Base-by-base conservation (phyloP, 1,140 invertebrate species). In the Caenorhabditis brenneri region DNA sequence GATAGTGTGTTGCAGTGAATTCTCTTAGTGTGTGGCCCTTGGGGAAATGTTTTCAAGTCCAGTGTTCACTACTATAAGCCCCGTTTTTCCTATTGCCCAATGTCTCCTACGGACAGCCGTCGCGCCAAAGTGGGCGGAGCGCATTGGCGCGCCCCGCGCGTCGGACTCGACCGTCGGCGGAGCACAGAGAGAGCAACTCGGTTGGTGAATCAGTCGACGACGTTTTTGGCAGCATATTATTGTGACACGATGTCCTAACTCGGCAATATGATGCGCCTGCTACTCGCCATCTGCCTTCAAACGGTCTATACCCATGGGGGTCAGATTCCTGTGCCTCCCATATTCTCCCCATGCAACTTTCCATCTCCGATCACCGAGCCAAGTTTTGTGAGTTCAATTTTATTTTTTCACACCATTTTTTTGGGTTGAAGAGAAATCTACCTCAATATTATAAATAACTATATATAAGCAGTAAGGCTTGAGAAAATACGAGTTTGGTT, bases 301-400 rank as follows among this genome's bases (percentile, higher is more conserved):
- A 74, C 36, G 65, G 65, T 74, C 65, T 74, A 74, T 74, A 46
- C 65, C 65, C 65, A 42, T n/a, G 65, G 65, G 65, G 36, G 65
- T 46, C 65, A 74, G 65, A 74, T 74, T 74, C 65, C 65, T 74
- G 65, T 74, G 65, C 65, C 65, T 74, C 65, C 65, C 65, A 74
- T 74, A 74, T 74, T 74, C 24, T 74, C 65, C 24, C 65, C 65
- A 22, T 74, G 65, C 65, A 74, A 74, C 65, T 74, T 74, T 29
- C 65, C 65, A 74, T 74, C 65, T 74, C 65, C 65, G 36, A 74
- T 74, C 65, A 74, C 65, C 33, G 65, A 74, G n/a, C 65, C 65
- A 15, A 74, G 65, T 42, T 74, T 74, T 74, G 65, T 74, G 22
- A 74, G 65, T 74, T 42, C n/a, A 24, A 33, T 24, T 42, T 74